Conservation (phyloP, 2,113 vertebrate genomes). For the Trematocara stigmaticum region DNA sequence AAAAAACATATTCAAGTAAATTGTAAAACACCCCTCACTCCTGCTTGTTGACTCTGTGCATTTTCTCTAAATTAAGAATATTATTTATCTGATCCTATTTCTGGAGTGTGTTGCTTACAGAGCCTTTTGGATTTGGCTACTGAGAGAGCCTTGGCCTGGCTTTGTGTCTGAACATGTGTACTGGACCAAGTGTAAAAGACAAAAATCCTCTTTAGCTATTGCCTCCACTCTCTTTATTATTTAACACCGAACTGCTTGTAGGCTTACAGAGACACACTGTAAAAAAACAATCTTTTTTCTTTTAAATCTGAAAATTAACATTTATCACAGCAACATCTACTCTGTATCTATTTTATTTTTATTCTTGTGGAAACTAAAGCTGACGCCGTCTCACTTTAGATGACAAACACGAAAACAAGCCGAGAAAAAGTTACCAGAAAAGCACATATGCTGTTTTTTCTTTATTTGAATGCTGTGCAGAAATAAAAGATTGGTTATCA, state of each 20-base stretch:
- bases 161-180: conserved; percentile 24
- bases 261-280: background rate
- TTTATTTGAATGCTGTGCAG: conserved; percentile 55
- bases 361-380: background rate
- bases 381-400: background rate
- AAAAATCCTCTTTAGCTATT: conserved; percentile 13
- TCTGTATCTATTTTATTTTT: background rate
- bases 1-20: conserved; percentile 41
- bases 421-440: background rate
- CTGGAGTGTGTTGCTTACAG: conserved; percentile 9
- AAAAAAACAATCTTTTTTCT: background rate
- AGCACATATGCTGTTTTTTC: conserved; percentile 14
- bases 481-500: conserved; percentile 69
- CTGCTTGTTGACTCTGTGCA: conserved; percentile 14
- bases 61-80: conserved; percentile 35
- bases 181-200: conserved; percentile 7
- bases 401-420: background rate
- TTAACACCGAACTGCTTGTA: background rate
- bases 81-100: conserved; percentile 26
- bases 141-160: conserved; percentile 8
- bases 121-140: conserved; percentile 35
- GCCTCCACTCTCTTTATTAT: background rate
- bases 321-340: background rate
- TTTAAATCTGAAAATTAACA: background rate
- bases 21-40: background rate